Conservation (phyloP, 2,797 vertebrate species). For the Varecia variegata region DNA sequence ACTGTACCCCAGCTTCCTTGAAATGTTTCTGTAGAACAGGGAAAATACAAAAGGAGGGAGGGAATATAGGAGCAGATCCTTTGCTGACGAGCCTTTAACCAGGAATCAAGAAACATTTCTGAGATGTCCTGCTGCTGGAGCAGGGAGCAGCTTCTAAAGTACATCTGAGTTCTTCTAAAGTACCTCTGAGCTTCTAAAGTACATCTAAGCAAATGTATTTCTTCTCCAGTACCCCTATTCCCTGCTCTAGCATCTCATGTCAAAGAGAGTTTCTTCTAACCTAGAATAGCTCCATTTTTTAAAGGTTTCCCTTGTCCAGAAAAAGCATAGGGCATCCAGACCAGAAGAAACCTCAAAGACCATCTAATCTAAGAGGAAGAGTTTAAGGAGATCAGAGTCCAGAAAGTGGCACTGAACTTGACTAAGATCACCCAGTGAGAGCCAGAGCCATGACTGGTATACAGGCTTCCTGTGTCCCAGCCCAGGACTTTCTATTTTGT, state of each 20-base stretch:
- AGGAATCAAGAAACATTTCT: neutral
- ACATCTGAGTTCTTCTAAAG: neutral
- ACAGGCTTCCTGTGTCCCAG: neutral
- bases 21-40: neutral
- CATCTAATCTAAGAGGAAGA: constrained; percentile 1
- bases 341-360: constrained; percentile 5
- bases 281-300: neutral
- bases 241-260: neutral
- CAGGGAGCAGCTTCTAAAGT: neutral
- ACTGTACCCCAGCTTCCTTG: neutral
- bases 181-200: neutral
- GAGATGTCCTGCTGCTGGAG: neutral
- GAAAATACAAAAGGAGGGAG: neutral
- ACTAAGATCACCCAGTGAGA: neutral
- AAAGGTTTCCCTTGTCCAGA: neutral
- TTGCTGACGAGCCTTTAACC: neutral
- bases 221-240: neutral
- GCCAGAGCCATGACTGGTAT: neutral
- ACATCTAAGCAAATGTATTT: neutral
- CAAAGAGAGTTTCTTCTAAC: neutral
- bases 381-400: neutral
- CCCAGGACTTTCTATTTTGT: neutral
- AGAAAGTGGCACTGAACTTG: neutral
- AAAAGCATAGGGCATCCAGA: neutral
- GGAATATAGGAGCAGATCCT: neutral